Evolutionary conservation across 2,797 vertebrate species (phyloP), one percentile per base, ranked within the genome.

Genomic region (Trachurus trachurus): DNA sequence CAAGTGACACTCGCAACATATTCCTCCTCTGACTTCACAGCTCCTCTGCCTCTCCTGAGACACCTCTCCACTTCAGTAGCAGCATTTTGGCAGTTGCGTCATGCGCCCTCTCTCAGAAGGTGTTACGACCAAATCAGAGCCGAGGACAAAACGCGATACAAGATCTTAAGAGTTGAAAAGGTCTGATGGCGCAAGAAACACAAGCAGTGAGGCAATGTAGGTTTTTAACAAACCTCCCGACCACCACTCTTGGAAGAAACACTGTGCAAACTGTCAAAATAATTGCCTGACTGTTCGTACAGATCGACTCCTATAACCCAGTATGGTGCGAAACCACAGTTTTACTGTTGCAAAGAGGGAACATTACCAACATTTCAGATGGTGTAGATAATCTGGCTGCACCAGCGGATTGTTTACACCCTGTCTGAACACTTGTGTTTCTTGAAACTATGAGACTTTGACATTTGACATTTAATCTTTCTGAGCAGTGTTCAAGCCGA

Each of bases 1-100:
- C 74, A 40, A 81, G 74, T 64, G 47, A 82, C 80, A 64, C 71
- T 71, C 84, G 81, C 79, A 26, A 47, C 79, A 71, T 87, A 85
- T 70, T 86, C 76, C 57, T 79, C 85, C 78, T 66, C 64, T 90
- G 89, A 90, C 87, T 86, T 84, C 82, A 84, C 58, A 21, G 62
- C 57, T 39, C 74, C 56, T 53, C 34, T 66, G 34, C 10, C 56
- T 63, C 73, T 74, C 66, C 45, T 44, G 71, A 52, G 45, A 40
- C 47, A 15, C 57, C 56, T 70, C 74, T 71, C 53, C n/a, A 58
- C 49, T 53, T 52, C 75, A 29, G 9, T 40, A 21, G 16, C 5
- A 31, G 71, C 54, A 53, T 78, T 84, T 78, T 64, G 8, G 34
- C 22, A 10, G 34, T 37, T 59, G 21, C 34, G 49, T 81, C 61